Evolutionary conservation across 2,797 vertebrate genomes (phyloP).

Genomic region (Loriculus beryllinus): DNA sequence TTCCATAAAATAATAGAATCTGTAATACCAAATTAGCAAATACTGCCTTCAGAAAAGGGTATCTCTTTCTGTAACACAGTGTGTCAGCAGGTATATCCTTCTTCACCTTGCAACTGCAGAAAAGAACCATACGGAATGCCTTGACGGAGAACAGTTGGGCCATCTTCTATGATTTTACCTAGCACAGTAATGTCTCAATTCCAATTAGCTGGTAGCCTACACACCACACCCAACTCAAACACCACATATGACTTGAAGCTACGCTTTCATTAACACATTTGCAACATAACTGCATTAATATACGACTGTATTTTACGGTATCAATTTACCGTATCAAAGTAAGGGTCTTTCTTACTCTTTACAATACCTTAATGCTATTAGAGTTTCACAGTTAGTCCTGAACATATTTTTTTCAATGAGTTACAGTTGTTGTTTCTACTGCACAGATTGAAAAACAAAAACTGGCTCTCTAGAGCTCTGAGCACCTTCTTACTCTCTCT

Average conservation of each 20-base stretch:
- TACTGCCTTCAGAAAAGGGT: background rate
- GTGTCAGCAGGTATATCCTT: background rate
- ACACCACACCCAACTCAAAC: background rate
- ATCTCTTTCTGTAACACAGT: background rate
- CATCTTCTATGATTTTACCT: background rate
- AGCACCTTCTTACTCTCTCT: background rate
- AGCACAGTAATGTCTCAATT: background rate
- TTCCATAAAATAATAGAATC: background rate
- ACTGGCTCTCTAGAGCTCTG: background rate
- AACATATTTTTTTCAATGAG: background rate
- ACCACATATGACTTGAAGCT: background rate
- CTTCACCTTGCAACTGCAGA: background rate
- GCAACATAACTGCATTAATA: background rate
- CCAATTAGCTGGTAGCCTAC: background rate
- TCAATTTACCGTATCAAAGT: background rate
- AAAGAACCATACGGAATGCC: background rate
- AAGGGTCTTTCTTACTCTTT: background rate
- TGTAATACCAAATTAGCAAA: background rate
- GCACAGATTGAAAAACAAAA: background rate
- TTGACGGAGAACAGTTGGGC: background rate
- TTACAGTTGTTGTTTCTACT: background rate
- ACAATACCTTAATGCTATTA: background rate
- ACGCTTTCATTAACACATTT: background rate
- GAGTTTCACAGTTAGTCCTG: background rate
- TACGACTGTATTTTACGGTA: background rate